Base-by-base conservation (phyloP, 2,797 vertebrate species). In the Coregonus ussuriensis region DNA sequence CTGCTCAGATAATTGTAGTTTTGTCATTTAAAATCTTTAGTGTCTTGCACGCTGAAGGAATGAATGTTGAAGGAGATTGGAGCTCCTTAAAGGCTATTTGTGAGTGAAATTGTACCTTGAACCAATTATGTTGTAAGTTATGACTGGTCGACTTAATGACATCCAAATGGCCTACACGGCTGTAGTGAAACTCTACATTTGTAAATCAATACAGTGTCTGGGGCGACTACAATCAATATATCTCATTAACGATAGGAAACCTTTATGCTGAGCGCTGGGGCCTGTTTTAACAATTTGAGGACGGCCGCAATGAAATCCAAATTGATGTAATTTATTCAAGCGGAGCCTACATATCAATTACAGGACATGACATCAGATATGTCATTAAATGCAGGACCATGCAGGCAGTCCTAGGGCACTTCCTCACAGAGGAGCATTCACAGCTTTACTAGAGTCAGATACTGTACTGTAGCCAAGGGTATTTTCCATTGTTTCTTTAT, bases 181-280 rank as follows among this genome's bases (percentile, higher is more conserved):
- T 63, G 77, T 81, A 73, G 82, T 88, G 88, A 88, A 85, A 85
- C 82, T 87, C 84, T 77, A 84, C 89, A 90, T 87, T 91, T 90
- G 83, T 84, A 89, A 92, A 93, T 94, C 90, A 89, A 92, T 93
- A 90, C 85, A 79, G 71, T 72, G 81, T 70, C 78, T 85, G 83
- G 56, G 29, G 71, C 15, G 72, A 18, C 79, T 75, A 59, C 87
- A 75, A 91, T 92, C 88, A 79, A 92, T 93, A 91, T 72, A 87
- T 86, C 56, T 54, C 89, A 87, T 88, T 84, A 81, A n/a, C 88
- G 89, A 90, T 86, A 88, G 90, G 89, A 90, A 91, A 71, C 62
- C 79, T 83, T 83, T 85, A 82, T 71, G 21, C 37, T 1, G 21
- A 53, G 21, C 63, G 1, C 77, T 33, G 76, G 76, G 74, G 77